Evolutionary conservation across 1,140 invertebrate genomes (phyloP), one percentile per base, ranked within the genome.

Genomic region (Limonius californicus): DNA sequence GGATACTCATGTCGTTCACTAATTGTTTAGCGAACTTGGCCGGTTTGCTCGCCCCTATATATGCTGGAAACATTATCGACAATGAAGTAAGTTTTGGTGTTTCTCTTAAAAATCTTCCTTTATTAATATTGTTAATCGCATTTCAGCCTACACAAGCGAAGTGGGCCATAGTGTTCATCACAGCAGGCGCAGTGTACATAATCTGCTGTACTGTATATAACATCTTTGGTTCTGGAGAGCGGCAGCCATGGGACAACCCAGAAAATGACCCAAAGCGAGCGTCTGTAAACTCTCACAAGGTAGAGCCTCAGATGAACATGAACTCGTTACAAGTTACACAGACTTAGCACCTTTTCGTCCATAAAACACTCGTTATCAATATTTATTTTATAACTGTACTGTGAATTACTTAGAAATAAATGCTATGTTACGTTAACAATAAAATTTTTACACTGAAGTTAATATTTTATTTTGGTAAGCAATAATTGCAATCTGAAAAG

Each of bases 1-100:
- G 94, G 18, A 89, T 92, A 67, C 78, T 96, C 12, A 95, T 96
- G 92, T 88, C 93, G 8, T 89, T 97, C 68, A 95, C 94, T 16
- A 97, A 97, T 80, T 95, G 92, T 70, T 82, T 90, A 54, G 94
- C 92, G 21, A 96, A 95, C 74, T 77, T 96, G 32, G 91, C 92
- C 8, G 94, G 93, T 39, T 84, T 97, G 7, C 76, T 96, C 43
- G 92, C 92, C 7, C 94, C 94, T 11, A 87, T 90, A 62, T 83
- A 89, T 1, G 91, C 89, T 18, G 89, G 89, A 35, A 84, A 89
- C 71, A 84, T 92, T 65, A 88, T 91, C 66, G 83, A 87, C 57
- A 83, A 85, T 74, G 82, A 82, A 75, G 87, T 88, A 74, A 78
- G 80, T 74, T 59, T 32, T 2, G 7, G 42, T 18, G 20, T 19